Evolutionary conservation across 2,888 invertebrate genomes (phyloP).

Genomic region (Andrena fulva): DNA sequence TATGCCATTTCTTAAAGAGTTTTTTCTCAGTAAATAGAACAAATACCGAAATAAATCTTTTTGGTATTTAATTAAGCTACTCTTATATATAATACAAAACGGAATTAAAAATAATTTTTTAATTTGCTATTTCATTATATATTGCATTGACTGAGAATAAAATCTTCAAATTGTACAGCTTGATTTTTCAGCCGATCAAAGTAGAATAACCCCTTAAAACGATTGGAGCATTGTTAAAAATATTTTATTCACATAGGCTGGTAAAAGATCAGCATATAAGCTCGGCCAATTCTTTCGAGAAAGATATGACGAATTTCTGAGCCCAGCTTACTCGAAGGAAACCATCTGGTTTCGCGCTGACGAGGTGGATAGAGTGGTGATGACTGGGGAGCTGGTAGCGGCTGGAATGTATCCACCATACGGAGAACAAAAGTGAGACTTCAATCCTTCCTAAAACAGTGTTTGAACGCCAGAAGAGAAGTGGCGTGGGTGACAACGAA

Average conservation of each 20-base stretch:
- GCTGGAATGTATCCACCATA: slow-evolving; percentile 89
- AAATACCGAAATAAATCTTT: no score
- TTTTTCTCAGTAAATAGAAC: no score
- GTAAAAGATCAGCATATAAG: slow-evolving; percentile 36
- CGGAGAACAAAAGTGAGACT: slow-evolving; percentile 81
- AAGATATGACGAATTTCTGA: slow-evolving; percentile 42
- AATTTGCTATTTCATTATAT: no score
- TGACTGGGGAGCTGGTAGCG: slow-evolving; percentile 89
- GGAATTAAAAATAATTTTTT: no score
- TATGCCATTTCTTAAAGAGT: no score
- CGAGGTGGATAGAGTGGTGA: slow-evolving; percentile 88
- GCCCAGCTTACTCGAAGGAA: slow-evolving; percentile 26
- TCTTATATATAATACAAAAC: no score
- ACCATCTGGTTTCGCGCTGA: slow-evolving; percentile 44
- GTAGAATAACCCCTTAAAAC: neutral
- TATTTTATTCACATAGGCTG: slow-evolving; percentile 10
- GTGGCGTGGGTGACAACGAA: neutral
- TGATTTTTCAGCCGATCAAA: neutral
- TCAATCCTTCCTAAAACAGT: neutral
- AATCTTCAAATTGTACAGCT: no score
- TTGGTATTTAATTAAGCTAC: no score
- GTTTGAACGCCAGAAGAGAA: neutral
- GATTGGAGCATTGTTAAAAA: neutral
- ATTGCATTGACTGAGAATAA: no score
- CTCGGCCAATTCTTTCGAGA: slow-evolving; percentile 46